phyloP scores from a whole-genome alignment of 2,113 vertebrate species.

The Callopanchax toddi region DNA sequence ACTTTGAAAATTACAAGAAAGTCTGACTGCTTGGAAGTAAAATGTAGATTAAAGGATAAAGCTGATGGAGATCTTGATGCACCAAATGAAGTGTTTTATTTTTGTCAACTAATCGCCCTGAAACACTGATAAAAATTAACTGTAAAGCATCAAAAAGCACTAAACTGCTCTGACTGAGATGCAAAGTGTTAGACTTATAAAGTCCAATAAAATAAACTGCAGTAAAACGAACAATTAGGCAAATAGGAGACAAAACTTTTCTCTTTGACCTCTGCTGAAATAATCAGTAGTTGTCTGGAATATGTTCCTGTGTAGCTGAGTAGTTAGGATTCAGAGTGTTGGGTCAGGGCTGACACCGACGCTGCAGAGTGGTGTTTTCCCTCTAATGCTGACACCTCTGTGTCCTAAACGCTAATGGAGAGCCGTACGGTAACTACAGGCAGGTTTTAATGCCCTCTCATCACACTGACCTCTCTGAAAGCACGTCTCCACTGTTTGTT shows the following conservation, averaged over 20 bases:
- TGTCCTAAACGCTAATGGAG: slow-evolving; percentile 49
- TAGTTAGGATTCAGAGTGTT: slow-evolving; percentile 30
- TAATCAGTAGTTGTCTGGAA: slow-evolving; percentile 52
- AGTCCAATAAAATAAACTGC: too few species aligned
- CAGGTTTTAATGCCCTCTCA: slow-evolving; percentile 47
- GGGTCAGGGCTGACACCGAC: slow-evolving; percentile 37
- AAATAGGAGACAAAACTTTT: slow-evolving; percentile 42
- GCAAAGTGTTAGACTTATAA: too few species aligned
- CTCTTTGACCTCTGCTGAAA: slow-evolving; percentile 51
- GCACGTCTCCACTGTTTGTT: slow-evolving; percentile 38
- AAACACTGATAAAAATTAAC: neutral
- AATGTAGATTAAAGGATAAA: neutral
- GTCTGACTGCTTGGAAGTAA: neutral
- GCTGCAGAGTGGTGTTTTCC: slow-evolving; percentile 53
- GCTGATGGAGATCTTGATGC: neutral
- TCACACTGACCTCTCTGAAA: slow-evolving; percentile 61
- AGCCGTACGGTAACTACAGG: slow-evolving; percentile 42
- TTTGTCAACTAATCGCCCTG: too few species aligned
- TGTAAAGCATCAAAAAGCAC: too few species aligned
- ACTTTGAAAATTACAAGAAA: too few species aligned
- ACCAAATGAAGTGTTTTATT: too few species aligned
- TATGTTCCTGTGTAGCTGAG: slow-evolving; percentile 12
- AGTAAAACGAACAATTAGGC: too few species aligned
- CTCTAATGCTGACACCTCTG: slow-evolving; percentile 41
- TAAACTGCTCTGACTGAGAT: too few species aligned